These are phyloP conservation scores for Etheostoma nigrum DNA, from an alignment of 2,797 vertebrate genomes.

Conservation along the genomic window DNA sequence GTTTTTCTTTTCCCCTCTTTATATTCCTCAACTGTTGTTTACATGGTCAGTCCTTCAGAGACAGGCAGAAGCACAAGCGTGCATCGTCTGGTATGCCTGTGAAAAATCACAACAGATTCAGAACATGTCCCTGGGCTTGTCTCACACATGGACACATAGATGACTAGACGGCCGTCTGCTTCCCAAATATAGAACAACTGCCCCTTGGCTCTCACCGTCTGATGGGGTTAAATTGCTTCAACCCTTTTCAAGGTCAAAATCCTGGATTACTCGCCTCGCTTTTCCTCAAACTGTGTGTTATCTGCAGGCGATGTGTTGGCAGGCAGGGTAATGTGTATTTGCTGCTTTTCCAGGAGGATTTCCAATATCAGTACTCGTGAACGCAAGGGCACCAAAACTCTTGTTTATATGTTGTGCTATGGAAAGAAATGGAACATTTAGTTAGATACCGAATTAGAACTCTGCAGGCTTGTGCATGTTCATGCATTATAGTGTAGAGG, in stretches of 20 bases:
- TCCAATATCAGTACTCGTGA: conserved; percentile 24
- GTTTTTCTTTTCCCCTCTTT: not conserved
- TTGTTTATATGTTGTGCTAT: not conserved
- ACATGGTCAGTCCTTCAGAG: conserved; percentile 32
- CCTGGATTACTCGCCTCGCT: conserved; percentile 31
- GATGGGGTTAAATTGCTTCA: conserved; percentile 70
- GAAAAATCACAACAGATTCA: conserved; percentile 54
- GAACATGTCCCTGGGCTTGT: conserved; percentile 58
- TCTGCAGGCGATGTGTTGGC: conserved; percentile 39
- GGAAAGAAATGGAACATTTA: not conserved
- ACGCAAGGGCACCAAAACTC: not conserved
- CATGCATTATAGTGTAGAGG: not conserved
- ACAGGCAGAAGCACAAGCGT: not conserved
- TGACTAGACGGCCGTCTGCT: conserved; percentile 34
- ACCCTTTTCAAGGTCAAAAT: conserved; percentile 65
- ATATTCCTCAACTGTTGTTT: conserved; percentile 26
- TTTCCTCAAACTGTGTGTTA: conserved; percentile 27
- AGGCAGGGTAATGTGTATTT: conserved; percentile 19
- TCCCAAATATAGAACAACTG: conserved; percentile 67
- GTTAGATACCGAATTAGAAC: not conserved
- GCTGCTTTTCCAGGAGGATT: conserved; percentile 31
- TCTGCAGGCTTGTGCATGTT: not conserved
- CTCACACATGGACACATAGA: conserved; percentile 45
- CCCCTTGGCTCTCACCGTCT: conserved; percentile 54
- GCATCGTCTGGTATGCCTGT: conserved; percentile 32